Evolutionary conservation across 2,797 vertebrate genomes (phyloP), one percentile per base, ranked within the genome.

Genomic region (Catamblyrhynchus diadema): DNA sequence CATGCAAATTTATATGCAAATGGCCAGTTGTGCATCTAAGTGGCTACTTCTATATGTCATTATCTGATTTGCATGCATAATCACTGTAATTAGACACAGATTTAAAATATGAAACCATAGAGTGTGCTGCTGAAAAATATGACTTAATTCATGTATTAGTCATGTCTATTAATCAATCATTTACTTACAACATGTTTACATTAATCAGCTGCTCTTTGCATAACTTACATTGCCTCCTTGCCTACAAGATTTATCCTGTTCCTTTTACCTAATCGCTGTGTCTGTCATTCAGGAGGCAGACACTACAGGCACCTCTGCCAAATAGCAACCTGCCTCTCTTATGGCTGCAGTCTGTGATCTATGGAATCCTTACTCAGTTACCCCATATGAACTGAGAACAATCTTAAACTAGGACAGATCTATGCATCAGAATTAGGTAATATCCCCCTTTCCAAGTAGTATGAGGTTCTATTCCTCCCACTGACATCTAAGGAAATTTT

Each of bases 1-100:
- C 59, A 91, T 79, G 72, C 37, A 87, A 85, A 94, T 94, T 81
- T 65, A 92, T 86, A 93, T 78, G 79, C 81, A 96, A 91, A 94
- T 83, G 44, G 28, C 3, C 62, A 95, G 81, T 95, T 92, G 54
- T 88, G 57, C 45, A 85, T 83, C 25, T 86, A 95, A 93, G 72
- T 83, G 81, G 54, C 72, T 90, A 88, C 72, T 91, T 86, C 33
- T 59, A 64, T 71, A 47, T 93, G 70, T 83, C 89, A 93, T 94
- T 92, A 89, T 62, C 59, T 95, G 47, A 92, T 92, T 91, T 91
- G 47, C 72, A 91, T 86, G 66, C 44, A 67, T 87, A 95, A 95
- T 88, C 30, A 86, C 30, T 75, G 75, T 75, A 91, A 92, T 96
- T 90, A 93, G 45, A 81, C 23, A 86, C 24, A 85, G 45, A 72